Conservation (phyloP, 1,140 invertebrate species). For the Eubasilissa regina region DNA sequence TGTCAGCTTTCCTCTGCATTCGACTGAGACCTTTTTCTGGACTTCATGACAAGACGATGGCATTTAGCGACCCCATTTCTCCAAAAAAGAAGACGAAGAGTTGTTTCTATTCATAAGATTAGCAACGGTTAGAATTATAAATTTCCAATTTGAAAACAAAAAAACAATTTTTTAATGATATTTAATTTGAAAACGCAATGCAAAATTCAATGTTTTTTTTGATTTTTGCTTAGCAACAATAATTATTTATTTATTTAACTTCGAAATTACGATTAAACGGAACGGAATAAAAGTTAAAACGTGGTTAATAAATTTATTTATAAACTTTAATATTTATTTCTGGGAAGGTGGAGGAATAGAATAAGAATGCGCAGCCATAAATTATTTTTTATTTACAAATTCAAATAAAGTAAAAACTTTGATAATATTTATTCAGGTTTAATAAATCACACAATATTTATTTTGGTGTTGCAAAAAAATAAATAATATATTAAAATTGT, state of each 20-base stretch:
- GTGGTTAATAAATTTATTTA: constrained; percentile 8
- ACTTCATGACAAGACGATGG: constrained; percentile 73
- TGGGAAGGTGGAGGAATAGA: constrained; percentile 48
- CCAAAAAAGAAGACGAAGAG: constrained; percentile 66
- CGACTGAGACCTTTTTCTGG: constrained; percentile 80
- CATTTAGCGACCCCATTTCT: constrained; percentile 63
- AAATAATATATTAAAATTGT: too few relatives aligned
- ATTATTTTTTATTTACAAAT: constrained; percentile 21
- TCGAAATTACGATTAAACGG: too few relatives aligned
- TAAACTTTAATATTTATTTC: constrained; percentile 43
- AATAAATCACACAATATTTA: too few relatives aligned
- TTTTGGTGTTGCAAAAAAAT: too few relatives aligned
- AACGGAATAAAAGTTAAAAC: too few relatives aligned
- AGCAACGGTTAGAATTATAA: constrained; percentile 38
- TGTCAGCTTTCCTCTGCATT: constrained; percentile 88
- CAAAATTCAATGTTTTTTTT: not conserved
- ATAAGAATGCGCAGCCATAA: constrained; percentile 37
- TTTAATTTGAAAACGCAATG: too few relatives aligned
- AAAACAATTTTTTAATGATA: not conserved
- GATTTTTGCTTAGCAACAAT: not conserved
- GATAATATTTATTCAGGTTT: too few relatives aligned
- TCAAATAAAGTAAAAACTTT: not conserved
- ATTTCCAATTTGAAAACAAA: not conserved
- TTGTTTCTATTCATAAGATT: constrained; percentile 72
- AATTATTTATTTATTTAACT: too few relatives aligned